A percentile compares a stretch with the other conserved stretches of the same genome.
These are phyloP conservation scores for Bothrops jararaca DNA, from an alignment of 2,113 vertebrate species.

Conservation along the genomic window DNA sequence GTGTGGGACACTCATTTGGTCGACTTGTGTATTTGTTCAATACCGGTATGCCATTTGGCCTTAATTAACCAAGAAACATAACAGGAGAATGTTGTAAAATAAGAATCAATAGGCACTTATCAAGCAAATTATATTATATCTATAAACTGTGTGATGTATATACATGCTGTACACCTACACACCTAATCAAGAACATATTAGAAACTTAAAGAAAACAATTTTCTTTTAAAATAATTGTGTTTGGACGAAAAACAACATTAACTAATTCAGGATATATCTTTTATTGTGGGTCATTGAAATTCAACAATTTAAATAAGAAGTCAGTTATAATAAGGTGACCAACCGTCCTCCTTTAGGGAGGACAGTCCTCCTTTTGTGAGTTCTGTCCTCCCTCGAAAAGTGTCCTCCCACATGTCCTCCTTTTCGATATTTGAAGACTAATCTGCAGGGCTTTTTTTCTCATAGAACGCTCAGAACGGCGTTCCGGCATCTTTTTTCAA, in stretches of 20 bases:
- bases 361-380: no score
- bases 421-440: no score
- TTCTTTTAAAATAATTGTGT: background rate
- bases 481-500: no score
- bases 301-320: background rate
- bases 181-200: background rate
- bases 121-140: conserved; percentile 25
- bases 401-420: no score
- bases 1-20: background rate
- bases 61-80: conserved; percentile 32
- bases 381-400: no score
- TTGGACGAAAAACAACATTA: background rate
- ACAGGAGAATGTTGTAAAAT: conserved; percentile 38
- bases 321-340: no score
- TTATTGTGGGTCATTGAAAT: conserved; percentile 27
- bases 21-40: background rate
- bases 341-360: no score
- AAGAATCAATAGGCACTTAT: conserved; percentile 2
- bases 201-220: conserved; percentile 40
- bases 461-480: no score
- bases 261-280: conserved; percentile 51
- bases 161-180: background rate
- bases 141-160: conserved; percentile 32
- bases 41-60: background rate
- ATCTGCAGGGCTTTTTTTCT: no score